Conservation (phyloP, 2,113 vertebrate genomes). For the Phyllopteryx taeniolatus region DNA sequence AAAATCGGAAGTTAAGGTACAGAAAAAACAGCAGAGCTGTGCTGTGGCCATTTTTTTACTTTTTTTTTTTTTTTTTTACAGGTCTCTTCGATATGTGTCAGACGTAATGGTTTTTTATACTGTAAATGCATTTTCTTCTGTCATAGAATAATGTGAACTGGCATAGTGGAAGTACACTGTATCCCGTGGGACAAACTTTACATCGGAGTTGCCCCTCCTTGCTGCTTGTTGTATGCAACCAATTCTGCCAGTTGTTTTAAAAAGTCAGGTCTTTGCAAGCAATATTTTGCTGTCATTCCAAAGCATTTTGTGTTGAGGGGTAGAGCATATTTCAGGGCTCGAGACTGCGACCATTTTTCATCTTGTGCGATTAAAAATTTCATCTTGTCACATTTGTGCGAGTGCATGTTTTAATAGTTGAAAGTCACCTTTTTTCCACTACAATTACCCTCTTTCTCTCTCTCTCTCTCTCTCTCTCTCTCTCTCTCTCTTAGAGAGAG, state of each 20-base stretch:
- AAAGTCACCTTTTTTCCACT: no score
- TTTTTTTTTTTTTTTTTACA: conserved; percentile 18
- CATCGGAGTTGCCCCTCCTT: neutral
- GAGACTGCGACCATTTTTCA: no score
- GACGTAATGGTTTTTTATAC: neutral
- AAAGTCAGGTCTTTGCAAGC: neutral
- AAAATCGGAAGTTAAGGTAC: conserved; percentile 12
- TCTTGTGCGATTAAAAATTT: no score
- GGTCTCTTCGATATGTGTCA: neutral
- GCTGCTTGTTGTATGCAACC: neutral
- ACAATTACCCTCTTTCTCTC: no score
- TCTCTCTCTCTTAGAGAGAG: no score
- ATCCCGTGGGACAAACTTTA: conserved; percentile 30
- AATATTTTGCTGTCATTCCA: neutral
- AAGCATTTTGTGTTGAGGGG: neutral
- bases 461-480: no score
- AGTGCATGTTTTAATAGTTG: no score
- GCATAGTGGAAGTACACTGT: conserved; percentile 5
- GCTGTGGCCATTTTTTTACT: neutral
- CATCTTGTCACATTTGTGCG: no score
- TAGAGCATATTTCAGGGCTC: neutral
- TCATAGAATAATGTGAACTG: neutral
- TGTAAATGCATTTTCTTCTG: neutral
- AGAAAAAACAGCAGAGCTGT: conserved; percentile 5
- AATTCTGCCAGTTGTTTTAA: neutral